Percentiles rank a stretch among this genome's conserved stretches.
Conservation (phyloP, 2,888 invertebrate species). For the Hanleya hanleyi region DNA sequence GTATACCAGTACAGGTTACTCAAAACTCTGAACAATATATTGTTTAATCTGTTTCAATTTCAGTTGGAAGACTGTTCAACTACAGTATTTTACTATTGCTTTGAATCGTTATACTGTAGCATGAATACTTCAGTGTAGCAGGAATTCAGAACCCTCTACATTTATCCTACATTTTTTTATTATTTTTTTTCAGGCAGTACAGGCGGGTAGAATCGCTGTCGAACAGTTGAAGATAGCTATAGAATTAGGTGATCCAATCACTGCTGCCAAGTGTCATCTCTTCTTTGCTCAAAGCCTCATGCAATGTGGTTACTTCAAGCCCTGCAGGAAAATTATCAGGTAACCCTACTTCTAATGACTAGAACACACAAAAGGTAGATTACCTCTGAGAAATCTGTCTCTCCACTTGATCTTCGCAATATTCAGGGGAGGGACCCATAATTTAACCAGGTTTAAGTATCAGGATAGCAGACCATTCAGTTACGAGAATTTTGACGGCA, state of each 20-base stretch:
- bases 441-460: too few relatives aligned
- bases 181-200: constrained; percentile 80
- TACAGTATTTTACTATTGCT: not conserved
- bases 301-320: constrained; percentile 82
- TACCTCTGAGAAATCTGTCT: not conserved
- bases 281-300: constrained; percentile 91
- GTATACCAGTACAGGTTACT: not conserved
- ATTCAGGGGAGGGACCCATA: too few relatives aligned
- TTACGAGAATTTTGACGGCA: too few relatives aligned
- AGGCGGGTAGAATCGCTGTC: constrained; percentile 90
- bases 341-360: constrained; percentile 26
- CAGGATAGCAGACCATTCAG: too few relatives aligned
- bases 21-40: not conserved
- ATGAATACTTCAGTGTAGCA: not conserved
- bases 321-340: constrained; percentile 59
- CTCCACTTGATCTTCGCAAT: not conserved
- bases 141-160: too few relatives aligned
- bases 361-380: not conserved
- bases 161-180: not conserved
- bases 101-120: not conserved
- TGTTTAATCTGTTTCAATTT: not conserved
- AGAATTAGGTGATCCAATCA: constrained; percentile 86
- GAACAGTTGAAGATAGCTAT: constrained; percentile 88
- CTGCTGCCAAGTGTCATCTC: constrained; percentile 87
- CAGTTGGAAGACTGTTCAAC: not conserved